Conservation (phyloP, 2,113 vertebrate genomes). For the Glaucomys volans region DNA sequence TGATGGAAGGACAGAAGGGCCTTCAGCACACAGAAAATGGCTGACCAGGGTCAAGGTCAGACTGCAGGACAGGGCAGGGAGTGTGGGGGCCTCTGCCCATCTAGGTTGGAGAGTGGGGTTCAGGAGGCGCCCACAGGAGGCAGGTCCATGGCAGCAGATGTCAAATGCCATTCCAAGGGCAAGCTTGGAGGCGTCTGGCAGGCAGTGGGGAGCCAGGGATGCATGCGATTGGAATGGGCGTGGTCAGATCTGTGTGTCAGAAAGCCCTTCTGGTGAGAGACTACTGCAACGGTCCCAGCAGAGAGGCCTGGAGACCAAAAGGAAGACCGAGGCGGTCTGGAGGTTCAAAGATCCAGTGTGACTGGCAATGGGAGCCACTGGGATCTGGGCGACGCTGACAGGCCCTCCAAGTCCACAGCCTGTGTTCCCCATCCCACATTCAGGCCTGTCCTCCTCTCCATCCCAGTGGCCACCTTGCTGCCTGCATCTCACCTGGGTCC, state of each 20-base stretch:
- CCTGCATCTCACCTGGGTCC: not conserved
- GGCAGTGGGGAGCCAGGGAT: not conserved
- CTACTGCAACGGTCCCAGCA: not conserved
- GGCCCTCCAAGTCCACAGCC: too few relatives aligned
- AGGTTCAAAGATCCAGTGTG: not conserved
- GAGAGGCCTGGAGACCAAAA: not conserved
- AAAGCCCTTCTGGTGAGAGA: not conserved
- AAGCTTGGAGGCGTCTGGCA: not conserved
- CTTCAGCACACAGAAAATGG: not conserved
- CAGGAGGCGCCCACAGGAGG: too few relatives aligned
- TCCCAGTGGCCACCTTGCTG: not conserved
- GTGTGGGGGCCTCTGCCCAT: accelerated
- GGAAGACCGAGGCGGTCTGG: not conserved
- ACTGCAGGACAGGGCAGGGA: not conserved
- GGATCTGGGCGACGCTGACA: not conserved
- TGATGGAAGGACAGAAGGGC: not conserved
- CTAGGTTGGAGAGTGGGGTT: not conserved
- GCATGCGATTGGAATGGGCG: not conserved
- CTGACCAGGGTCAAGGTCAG: not conserved
- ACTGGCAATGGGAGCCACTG: not conserved
- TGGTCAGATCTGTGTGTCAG: not conserved
- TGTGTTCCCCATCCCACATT: too few relatives aligned
- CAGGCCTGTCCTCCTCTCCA: not conserved
- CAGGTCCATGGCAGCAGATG: not conserved
- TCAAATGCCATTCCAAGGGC: accelerated